phyloP scores from a whole-genome alignment of 2,888 invertebrate species.

The Cephus pygmeus region DNA sequence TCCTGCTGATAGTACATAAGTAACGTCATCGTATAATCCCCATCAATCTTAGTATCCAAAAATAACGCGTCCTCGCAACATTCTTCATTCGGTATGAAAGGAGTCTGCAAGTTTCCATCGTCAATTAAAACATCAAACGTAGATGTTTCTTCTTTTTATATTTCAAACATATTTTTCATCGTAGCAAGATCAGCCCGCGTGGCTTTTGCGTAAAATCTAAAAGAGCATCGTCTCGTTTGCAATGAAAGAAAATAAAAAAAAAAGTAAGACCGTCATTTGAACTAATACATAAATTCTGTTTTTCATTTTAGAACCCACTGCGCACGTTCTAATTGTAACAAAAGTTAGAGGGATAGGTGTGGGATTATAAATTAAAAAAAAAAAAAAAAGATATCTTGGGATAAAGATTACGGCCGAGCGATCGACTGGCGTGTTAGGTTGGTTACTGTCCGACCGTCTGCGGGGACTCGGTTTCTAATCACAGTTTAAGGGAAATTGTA shows the following conservation, averaged over 20 bases:
- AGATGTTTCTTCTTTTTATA: not conserved
- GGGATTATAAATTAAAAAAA: slow-evolving; percentile 1
- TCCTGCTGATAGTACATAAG: not conserved
- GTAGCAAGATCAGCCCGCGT: not conserved
- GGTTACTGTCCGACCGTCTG: slow-evolving; percentile 10
- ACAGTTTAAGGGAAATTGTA: slow-evolving; percentile 34
- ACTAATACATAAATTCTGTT: not conserved
- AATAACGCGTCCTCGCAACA: not conserved
- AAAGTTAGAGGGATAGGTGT: not conserved
- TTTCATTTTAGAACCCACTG: not conserved
- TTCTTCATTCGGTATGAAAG: not conserved
- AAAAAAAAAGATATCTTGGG: not conserved
- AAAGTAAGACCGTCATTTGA: not conserved
- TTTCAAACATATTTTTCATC: not conserved
- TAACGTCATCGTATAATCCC: not conserved
- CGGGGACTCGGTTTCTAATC: slow-evolving; percentile 27
- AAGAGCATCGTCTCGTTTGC: not conserved
- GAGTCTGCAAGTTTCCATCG: not conserved
- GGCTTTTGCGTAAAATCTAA: not conserved
- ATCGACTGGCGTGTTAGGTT: not conserved
- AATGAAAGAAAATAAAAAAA: not conserved
- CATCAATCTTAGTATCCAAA: not conserved
- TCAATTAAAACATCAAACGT: not conserved
- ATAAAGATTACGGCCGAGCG: slow-evolving; percentile 3
- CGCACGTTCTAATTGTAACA: not conserved